These are phyloP conservation scores for Microhierax caerulescens DNA, from an alignment of 2,797 vertebrate genomes.

Conservation along the genomic window DNA sequence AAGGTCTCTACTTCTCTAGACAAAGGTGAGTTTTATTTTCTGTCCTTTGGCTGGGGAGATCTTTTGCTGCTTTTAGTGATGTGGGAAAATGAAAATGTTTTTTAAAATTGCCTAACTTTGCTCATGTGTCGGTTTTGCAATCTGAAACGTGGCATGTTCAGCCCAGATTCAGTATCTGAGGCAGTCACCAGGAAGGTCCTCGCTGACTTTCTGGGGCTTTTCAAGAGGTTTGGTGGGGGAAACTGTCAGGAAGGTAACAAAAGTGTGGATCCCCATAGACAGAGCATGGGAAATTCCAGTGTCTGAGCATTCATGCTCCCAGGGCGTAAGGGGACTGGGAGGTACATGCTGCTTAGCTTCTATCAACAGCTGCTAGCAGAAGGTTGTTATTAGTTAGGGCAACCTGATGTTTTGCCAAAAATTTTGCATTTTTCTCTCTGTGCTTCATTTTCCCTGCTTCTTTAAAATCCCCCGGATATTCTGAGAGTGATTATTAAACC, in stretches of 20 bases:
- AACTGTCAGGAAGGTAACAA: background rate
- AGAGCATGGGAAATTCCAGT: background rate
- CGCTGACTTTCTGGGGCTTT: background rate
- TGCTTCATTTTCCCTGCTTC: background rate
- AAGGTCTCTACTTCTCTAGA: background rate
- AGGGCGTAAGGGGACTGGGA: background rate
- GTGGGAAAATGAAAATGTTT: background rate
- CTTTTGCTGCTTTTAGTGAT: background rate
- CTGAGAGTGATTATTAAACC: background rate
- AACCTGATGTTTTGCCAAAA: background rate
- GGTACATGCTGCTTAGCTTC: background rate
- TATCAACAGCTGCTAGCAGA: background rate
- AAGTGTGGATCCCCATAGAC: background rate
- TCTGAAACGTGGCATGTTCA: background rate
- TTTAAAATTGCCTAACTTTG: background rate
- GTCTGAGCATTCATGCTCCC: background rate
- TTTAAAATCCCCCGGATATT: background rate
- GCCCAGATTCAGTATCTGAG: background rate
- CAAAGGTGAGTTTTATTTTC: constrained; percentile 32
- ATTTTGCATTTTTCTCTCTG: background rate
- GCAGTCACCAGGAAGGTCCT: background rate
- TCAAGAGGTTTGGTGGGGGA: background rate
- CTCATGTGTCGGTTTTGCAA: background rate
- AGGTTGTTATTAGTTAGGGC: background rate
- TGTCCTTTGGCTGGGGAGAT: background rate